Evolutionary conservation across 2,113 vertebrate species (phyloP).

Genomic region (Oryzias javanicus): DNA sequence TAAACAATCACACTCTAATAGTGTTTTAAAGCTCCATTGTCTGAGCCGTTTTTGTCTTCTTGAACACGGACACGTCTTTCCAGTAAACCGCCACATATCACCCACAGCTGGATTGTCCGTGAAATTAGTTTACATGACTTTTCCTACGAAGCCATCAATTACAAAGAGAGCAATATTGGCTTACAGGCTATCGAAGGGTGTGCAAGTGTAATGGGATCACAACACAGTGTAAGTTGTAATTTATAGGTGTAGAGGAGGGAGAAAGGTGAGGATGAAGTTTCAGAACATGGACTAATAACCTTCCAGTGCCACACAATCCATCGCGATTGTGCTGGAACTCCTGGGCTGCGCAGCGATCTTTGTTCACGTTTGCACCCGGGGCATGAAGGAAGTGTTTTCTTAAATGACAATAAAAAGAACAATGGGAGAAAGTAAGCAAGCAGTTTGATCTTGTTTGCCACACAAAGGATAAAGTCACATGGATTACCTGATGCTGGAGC

Average conservation of each 20-base stretch:
- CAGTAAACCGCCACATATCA: too few species aligned
- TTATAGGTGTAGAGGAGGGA: constrained; percentile 30
- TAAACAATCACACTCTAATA: too few species aligned
- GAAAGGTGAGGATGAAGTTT: constrained; percentile 55
- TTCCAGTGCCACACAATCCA: constrained; percentile 68
- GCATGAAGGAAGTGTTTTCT: constrained; percentile 68
- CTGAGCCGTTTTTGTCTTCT: too few species aligned
- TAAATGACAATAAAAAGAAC: constrained; percentile 74
- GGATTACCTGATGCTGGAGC: constrained; percentile 32
- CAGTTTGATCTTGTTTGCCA: constrained; percentile 64
- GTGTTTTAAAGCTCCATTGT: too few species aligned
- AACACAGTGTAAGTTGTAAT: constrained; percentile 35
- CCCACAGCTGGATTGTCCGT: background rate
- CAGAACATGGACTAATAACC: constrained; percentile 64
- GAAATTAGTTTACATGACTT: too few species aligned
- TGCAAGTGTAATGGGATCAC: constrained; percentile 39
- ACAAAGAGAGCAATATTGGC: constrained; percentile 5
- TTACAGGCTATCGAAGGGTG: constrained; percentile 10
- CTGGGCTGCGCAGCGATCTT: constrained; percentile 45
- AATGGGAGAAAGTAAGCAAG: constrained; percentile 62
- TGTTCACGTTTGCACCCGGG: constrained; percentile 41
- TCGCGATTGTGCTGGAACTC: constrained; percentile 48
- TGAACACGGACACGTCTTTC: too few species aligned
- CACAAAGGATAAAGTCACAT: constrained; percentile 49
- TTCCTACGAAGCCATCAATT: background rate